Evolutionary conservation across 1,140 invertebrate species (phyloP).

Genomic region (Hylaeus volcanicus): DNA sequence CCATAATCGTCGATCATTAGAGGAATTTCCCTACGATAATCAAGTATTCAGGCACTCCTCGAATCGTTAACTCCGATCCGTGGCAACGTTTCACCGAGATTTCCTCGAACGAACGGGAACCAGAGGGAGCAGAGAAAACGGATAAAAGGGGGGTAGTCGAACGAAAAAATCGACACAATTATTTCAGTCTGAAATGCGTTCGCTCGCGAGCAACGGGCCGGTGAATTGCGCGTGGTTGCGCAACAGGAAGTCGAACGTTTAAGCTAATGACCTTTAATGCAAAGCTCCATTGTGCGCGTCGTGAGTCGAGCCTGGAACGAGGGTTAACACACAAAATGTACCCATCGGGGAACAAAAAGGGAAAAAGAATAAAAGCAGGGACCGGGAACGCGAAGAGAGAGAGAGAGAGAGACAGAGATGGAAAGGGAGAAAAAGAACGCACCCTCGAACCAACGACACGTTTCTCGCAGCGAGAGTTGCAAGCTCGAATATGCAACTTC

Average conservation of each 20-base stretch:
- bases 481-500: neutral
- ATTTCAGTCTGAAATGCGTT: slow-evolving; percentile 38
- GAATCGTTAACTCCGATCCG: no score
- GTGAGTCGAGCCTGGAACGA: slow-evolving; percentile 52
- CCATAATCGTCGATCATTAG: no score
- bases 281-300: slow-evolving; percentile 63
- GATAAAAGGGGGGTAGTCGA: neutral
- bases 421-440: neutral
- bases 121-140: slow-evolving; percentile 14
- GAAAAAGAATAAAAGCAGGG: slow-evolving; percentile 5
- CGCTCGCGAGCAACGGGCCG: slow-evolving; percentile 50
- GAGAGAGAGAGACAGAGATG: neutral
- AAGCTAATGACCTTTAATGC: slow-evolving; percentile 72
- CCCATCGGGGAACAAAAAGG: slow-evolving; percentile 53
- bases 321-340: slow-evolving; percentile 60
- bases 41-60: no score
- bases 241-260: slow-evolving; percentile 70
- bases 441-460: slow-evolving; percentile 4
- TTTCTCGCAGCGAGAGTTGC: neutral
- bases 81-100: no score
- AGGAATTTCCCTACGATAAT: no score
- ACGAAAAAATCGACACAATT: slow-evolving; percentile 41
- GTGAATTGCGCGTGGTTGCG: slow-evolving; percentile 64
- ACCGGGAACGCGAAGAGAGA: neutral
- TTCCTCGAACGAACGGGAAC: neutral